Percentiles rank a stretch among this genome's conserved stretches.
Conservation (phyloP, 2,888 invertebrate genomes). For the Eupithecia subumbrata region DNA sequence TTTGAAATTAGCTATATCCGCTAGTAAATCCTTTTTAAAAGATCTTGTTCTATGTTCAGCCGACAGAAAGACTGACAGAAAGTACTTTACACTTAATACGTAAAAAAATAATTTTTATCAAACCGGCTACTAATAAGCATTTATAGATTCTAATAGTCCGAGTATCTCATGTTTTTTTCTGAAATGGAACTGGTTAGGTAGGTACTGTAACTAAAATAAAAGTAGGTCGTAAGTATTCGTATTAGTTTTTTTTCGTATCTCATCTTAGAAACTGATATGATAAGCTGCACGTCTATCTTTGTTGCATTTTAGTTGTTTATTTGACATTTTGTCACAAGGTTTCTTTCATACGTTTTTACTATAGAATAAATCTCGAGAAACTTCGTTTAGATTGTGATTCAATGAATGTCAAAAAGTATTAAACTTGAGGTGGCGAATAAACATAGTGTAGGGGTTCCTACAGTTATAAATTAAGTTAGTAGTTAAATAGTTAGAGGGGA, state of each 20-base stretch:
- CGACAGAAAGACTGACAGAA: no score
- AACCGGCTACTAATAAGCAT: not conserved
- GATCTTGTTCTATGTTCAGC: no score
- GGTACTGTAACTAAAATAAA: not conserved
- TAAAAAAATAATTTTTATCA: not conserved
- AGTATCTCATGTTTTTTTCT: not conserved
- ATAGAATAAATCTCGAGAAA: not conserved
- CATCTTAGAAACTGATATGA: not conserved
- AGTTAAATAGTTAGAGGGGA: no score
- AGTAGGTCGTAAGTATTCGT: not conserved
- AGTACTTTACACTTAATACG: not conserved
- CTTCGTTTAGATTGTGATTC: not conserved
- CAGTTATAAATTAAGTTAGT: no score
- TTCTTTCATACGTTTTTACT: not conserved
- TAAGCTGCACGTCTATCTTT: constrained; percentile 9
- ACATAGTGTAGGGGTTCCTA: no score
- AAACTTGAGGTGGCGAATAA: no score
- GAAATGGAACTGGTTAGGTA: not conserved
- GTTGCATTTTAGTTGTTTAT: not conserved
- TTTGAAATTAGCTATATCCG: not conserved
- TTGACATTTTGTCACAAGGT: not conserved
- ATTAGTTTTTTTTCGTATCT: not conserved
- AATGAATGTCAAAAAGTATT: no score
- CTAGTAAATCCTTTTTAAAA: not conserved
- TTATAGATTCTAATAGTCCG: not conserved